These are phyloP conservation scores for Labeo catla DNA, from an alignment of 2,113 vertebrate genomes.

Conservation along the genomic window DNA sequence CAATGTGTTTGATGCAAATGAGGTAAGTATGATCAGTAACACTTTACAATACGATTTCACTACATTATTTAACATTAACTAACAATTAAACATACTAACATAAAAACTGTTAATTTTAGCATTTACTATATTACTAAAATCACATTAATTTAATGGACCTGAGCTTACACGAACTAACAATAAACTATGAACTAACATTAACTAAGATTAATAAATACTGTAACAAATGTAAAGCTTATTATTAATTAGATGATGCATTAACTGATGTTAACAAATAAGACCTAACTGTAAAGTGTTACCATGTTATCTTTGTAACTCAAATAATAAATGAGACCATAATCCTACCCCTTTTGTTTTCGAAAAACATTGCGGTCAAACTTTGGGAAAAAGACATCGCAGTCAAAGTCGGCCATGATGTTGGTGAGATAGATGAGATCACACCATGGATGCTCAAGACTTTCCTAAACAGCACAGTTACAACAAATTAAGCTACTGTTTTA, in stretches of 20 bases:
- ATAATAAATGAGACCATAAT: background rate
- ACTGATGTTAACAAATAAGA: background rate
- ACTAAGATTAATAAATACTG: too few relatives aligned
- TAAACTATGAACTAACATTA: too few relatives aligned
- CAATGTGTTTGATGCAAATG: background rate
- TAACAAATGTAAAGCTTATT: too few relatives aligned
- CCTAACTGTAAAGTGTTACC: background rate
- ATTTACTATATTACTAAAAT: too few relatives aligned
- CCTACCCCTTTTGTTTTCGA: constrained; percentile 72
- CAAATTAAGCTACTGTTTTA: background rate
- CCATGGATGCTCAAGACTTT: constrained; percentile 75
- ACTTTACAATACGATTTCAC: background rate
- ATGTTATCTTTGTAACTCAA: background rate
- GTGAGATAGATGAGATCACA: constrained; percentile 80
- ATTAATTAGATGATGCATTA: background rate
- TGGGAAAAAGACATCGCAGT: constrained; percentile 81
- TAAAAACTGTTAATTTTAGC: too few relatives aligned
- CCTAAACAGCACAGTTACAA: constrained; percentile 59
- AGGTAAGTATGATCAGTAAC: background rate
- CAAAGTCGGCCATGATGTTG: constrained; percentile 77
- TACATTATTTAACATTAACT: background rate
- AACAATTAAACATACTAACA: too few relatives aligned
- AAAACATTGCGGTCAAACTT: constrained; percentile 72
- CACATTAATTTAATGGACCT: too few relatives aligned
- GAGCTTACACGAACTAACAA: too few relatives aligned